Evolutionary conservation across 2,888 invertebrate species (phyloP).

Genomic region (Folsomia candida): DNA sequence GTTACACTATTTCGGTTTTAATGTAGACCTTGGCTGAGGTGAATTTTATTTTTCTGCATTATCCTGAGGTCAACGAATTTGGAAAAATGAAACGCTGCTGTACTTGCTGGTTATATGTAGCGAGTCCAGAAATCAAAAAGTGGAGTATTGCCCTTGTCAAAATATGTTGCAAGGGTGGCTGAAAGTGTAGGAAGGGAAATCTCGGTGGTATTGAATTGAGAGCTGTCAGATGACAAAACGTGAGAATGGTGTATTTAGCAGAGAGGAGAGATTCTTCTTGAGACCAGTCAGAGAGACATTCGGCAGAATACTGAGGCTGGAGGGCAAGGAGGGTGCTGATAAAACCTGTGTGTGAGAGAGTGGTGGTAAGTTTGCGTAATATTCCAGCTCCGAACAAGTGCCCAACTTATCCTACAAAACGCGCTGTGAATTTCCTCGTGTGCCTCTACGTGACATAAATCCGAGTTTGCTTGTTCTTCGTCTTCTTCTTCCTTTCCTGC

Average conservation of each 20-base stretch:
- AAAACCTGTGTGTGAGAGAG: conserved; percentile 19
- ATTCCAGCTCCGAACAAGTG: conserved; percentile 1
- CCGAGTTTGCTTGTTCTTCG: conserved; percentile 13
- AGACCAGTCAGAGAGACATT: conserved; percentile 3
- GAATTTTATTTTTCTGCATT: too few species aligned
- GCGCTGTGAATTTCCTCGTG: background rate
- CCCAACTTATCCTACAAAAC: background rate
- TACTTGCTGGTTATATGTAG: background rate
- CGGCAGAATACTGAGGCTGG: conserved; percentile 36
- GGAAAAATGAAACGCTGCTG: background rate
- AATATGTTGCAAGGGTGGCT: too few species aligned
- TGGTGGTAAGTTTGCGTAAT: conserved; percentile 7
- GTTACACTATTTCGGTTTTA: background rate
- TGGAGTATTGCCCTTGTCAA: too few species aligned
- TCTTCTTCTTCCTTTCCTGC: background rate
- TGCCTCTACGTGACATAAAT: conserved; percentile 6
- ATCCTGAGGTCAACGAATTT: background rate
- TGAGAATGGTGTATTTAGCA: background rate
- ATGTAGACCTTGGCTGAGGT: background rate
- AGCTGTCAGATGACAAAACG: background rate
- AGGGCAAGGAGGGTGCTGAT: conserved; percentile 48
- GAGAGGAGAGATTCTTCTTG: background rate
- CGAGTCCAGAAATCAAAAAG: background rate
- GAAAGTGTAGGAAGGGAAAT: too few species aligned
- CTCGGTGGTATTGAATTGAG: background rate